Percentiles rank a stretch among this genome's conserved stretches.
Evolutionary conservation across 2,797 vertebrate species (phyloP).

Genomic region (Epinephelus coioides): DNA sequence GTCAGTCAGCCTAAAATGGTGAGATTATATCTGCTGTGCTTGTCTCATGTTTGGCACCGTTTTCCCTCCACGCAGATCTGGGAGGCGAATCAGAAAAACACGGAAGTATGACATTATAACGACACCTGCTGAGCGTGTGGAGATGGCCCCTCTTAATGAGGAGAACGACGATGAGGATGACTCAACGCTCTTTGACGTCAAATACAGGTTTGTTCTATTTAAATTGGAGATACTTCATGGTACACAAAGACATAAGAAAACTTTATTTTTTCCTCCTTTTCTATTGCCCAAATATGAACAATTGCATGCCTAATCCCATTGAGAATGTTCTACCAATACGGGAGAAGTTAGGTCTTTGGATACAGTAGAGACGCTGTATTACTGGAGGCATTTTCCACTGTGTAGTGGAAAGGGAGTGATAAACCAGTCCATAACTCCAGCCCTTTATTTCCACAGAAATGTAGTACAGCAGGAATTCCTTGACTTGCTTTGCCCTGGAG

Average conservation of each 20-base stretch:
- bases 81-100: constrained; percentile 92
- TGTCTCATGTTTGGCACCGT: constrained; percentile 3
- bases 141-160: constrained; percentile 97
- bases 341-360: not conserved
- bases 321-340: not conserved
- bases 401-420: not conserved
- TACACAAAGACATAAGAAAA: not conserved
- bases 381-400: not conserved
- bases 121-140: constrained; percentile 94
- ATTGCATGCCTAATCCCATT: not conserved
- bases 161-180: constrained; percentile 96
- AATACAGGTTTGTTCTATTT: constrained; percentile 91
- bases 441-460: not conserved
- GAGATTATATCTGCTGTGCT: not conserved
- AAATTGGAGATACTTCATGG: not conserved
- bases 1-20: not conserved
- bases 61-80: constrained; percentile 86
- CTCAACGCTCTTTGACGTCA: constrained; percentile 95
- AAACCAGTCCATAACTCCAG: not conserved
- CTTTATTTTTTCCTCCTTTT: not conserved
- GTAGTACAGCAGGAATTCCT: not conserved
- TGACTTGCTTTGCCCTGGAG: too few relatives aligned
- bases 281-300: not conserved
- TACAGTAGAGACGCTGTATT: too few relatives aligned
- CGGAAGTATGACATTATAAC: constrained; percentile 98